Base-by-base conservation (phyloP, 1,140 invertebrate genomes). In the Plectrocnemia conspersa region DNA sequence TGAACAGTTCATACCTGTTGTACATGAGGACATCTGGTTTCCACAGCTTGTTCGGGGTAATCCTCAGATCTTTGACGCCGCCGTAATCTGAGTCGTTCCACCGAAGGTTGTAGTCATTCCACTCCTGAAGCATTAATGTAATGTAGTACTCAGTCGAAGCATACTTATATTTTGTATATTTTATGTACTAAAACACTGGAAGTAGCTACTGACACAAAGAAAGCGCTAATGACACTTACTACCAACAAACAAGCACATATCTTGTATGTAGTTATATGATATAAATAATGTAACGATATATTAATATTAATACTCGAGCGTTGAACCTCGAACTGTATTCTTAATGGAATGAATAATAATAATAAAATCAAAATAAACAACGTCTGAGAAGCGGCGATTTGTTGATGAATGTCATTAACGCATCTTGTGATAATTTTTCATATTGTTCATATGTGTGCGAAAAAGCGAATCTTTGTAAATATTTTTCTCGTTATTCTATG, bases 1-100 rank as follows among this genome's bases (percentile, higher is more conserved):
- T n/a, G n/a, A n/a, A n/a, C n/a, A 7, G 41, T 18, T 35, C 76
- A 82, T 82, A 97, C 92, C 93, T 97, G 83, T 98, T 98, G 74
- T 97, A 98, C 85, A 98, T 94, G 61, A 98, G 89, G 45, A 98
- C 91, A 76, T 98, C 95, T 52, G 96, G 95, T 71, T 92, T 94
- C 96, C 96, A 98, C 47, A 99, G 82, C 71, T 89, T 91, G 72
- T 91, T 90, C 23, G 93, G 92, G 46, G 92, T 92, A 66, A 99
- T 94, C 62, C 93, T 79, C 11, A 98, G 82, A 70, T 93, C 90
- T 67, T 89, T 89, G 36, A 99, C 91, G 40, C 89, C 88, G 10
- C 93, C 94, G 69, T 89, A 98, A 63, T 98, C 93, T 21, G 83
- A 84, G 66, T 87, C 84, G 71, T 98, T 94, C 96, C 96, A 99